Evolutionary conservation across 2,113 vertebrate genomes (phyloP), one percentile per base, ranked within the genome.

Genomic region (Aramus guarauna): DNA sequence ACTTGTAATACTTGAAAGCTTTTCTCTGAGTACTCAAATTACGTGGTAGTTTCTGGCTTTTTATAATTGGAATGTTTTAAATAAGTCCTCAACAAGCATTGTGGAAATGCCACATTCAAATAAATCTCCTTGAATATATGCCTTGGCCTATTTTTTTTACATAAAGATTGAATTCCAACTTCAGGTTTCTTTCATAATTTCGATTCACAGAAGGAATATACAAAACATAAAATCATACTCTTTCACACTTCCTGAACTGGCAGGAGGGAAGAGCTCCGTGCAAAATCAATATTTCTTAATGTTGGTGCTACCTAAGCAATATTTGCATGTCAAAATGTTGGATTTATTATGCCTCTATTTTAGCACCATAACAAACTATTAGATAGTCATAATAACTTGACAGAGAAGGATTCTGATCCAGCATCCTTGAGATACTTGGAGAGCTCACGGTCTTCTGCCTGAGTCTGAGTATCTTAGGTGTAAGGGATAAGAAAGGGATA

Each of bases 161-260:
- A 56, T 86, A 27, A 90, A 76, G 37, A 80, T 16, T 85, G 24
- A 81, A 64, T 74, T 84, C 78, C 91, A 71, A 71, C 55, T 27
- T 74, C 8, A 85, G 22, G 19, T 92, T 94, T 95, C 83, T 75
- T 59, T 60, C n/a, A 83, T 89, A 85, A 66, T 95, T 77, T 67
- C 30, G 47, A 1, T 90, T 95, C 55, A 69, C 19, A 84, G 92
- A 90, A 95, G 67, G 85, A 92, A 87, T 26, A 66, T 14, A 66
- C 23, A 55, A 75, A 92, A 56, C 27, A 92, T 12, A 12, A 75
- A 26, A 73, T 29, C 58, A 62, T 37, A 77, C 26, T 88, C 53
- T 71, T 88, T 93, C 63, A 77, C 48, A 13, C n/a, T 58, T 10
- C 29, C n/a, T 93, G 58, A 85, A 48, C 45, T 53, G 30, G 27